Conservation (phyloP, 2,888 invertebrate species). For the Eupithecia vulgata region DNA sequence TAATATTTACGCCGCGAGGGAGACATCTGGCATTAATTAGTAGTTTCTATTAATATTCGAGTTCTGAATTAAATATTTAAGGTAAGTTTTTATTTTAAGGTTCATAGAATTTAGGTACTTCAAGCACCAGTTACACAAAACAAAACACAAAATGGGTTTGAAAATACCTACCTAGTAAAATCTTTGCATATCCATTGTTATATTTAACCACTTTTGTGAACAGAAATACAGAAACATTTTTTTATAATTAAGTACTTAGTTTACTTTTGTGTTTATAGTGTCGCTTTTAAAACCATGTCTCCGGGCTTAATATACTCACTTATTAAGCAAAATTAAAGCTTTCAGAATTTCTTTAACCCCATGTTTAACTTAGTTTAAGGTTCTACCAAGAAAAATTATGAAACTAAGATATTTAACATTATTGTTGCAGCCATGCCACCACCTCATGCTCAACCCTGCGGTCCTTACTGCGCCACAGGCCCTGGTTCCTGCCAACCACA, state of each 20-base stretch:
- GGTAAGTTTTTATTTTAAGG: not conserved
- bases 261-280: not conserved
- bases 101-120: too few species aligned
- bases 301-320: not conserved
- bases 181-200: too few species aligned
- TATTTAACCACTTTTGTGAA: too few species aligned
- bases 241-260: not conserved
- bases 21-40: not conserved
- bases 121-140: too few species aligned
- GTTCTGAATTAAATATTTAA: too few species aligned
- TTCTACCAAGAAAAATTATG: not conserved
- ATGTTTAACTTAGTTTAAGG: not conserved
- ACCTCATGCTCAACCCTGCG: conserved; percentile 65
- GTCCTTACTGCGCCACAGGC: conserved; percentile 64
- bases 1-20: not conserved
- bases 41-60: too few species aligned
- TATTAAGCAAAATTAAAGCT: not conserved
- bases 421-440: conserved; percentile 62
- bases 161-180: too few species aligned
- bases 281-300: not conserved
- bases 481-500: conserved; percentile 57
- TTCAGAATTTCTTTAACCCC: not conserved
- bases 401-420: not conserved
- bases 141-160: too few species aligned
- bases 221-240: too few species aligned